A percentile compares a stretch with the other conserved stretches of the same genome.
phyloP scores from a whole-genome alignment of 2,888 invertebrate genomes.

The Fragum sueziense region DNA sequence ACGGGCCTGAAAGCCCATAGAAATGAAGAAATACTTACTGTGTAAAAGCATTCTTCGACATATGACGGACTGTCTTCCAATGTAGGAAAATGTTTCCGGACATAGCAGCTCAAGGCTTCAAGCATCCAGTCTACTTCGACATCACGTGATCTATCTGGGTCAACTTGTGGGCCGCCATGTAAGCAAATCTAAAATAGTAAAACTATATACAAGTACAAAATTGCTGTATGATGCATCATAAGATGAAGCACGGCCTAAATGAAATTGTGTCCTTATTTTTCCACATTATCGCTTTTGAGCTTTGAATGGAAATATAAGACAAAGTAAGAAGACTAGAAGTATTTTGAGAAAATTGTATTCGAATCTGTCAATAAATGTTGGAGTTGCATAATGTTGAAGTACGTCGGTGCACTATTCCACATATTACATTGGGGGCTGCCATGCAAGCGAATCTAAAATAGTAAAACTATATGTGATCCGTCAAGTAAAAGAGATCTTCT shows the following conservation, averaged over 20 bases:
- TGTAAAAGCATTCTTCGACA: slow-evolving; percentile 80
- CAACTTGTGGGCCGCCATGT: slow-evolving; percentile 74
- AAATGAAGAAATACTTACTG: slow-evolving; percentile 71
- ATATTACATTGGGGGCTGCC: too few species aligned
- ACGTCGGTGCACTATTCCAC: too few species aligned
- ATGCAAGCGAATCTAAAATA: too few species aligned
- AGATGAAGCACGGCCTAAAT: too few species aligned
- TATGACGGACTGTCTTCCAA: slow-evolving; percentile 73
- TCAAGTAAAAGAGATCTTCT: too few species aligned
- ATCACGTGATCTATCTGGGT: slow-evolving; percentile 73
- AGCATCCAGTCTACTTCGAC: slow-evolving; percentile 61
- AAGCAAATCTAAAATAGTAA: slow-evolving; percentile 69
- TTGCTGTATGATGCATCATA: neutral
- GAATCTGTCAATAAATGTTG: too few species aligned
- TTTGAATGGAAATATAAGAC: neutral
- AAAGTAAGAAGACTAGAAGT: neutral
- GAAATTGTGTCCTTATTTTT: neutral
- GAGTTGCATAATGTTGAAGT: too few species aligned
- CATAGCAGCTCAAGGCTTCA: slow-evolving; percentile 64
- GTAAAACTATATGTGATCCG: too few species aligned
- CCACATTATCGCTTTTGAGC: neutral
- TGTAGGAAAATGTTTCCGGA: slow-evolving; percentile 72
- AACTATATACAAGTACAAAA: neutral
- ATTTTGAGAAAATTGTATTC: neutral
- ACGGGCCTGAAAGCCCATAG: too few species aligned